These are phyloP conservation scores for Ranitomeya imitator DNA, from an alignment of 2,113 vertebrate species.

Conservation along the genomic window DNA sequence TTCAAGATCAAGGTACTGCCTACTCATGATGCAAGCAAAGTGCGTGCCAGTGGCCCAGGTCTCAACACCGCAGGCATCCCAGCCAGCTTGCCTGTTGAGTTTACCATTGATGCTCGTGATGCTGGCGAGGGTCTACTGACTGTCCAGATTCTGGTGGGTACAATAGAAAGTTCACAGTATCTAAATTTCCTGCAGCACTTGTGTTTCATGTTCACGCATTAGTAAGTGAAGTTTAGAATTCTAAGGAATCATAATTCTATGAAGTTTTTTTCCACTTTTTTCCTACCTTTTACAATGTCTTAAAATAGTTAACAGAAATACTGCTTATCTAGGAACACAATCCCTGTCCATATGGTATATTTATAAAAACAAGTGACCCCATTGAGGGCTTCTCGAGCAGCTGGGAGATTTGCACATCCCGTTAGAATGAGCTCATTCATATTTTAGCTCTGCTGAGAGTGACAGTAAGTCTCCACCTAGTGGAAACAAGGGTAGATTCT, in stretches of 20 bases:
- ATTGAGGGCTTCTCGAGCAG: conserved; percentile 29
- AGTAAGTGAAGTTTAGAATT: background rate
- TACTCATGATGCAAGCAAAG: conserved; percentile 93
- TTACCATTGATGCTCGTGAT: conserved; percentile 93
- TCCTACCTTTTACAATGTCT: background rate
- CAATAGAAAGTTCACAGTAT: background rate
- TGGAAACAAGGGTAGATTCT: background rate
- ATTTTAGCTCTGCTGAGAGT: background rate
- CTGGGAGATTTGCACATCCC: conserved; percentile 39
- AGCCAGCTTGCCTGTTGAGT: conserved; percentile 90
- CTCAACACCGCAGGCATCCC: conserved; percentile 90
- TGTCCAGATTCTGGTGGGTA: conserved; percentile 88
- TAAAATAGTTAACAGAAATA: conserved; percentile 21
- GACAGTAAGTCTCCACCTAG: conserved; percentile 28
- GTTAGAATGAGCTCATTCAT: conserved; percentile 51
- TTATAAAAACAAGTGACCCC: conserved; percentile 47
- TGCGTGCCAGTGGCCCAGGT: conserved; percentile 88
- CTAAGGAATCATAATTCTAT: too few relatives aligned
- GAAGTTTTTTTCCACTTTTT: background rate
- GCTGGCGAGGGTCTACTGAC: conserved; percentile 90
- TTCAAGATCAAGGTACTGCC: conserved; percentile 93
- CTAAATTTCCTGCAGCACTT: background rate
- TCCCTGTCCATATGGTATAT: conserved; percentile 31
- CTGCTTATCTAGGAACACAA: conserved; percentile 35
- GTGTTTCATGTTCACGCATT: background rate